phyloP scores from a whole-genome alignment of 2,888 invertebrate genomes.

The Lottia gigantea region DNA sequence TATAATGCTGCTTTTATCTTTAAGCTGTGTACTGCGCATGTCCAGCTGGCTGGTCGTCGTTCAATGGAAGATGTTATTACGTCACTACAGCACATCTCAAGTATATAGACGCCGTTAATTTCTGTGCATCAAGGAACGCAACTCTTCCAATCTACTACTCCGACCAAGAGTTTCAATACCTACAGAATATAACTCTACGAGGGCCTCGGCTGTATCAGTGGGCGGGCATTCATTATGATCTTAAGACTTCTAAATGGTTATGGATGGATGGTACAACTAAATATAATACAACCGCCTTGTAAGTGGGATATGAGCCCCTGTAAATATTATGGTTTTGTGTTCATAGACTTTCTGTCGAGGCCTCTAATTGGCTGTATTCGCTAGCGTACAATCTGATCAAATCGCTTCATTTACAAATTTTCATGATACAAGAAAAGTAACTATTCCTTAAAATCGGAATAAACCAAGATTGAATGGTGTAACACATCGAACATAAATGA shows the following conservation, averaged over 20 bases:
- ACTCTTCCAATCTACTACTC: not conserved
- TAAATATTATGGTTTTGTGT: too few species aligned
- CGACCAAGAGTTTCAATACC: not conserved
- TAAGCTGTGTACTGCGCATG: not conserved
- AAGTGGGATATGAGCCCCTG: not conserved
- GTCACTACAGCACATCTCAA: not conserved
- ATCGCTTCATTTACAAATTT: too few species aligned
- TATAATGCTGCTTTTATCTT: too few species aligned
- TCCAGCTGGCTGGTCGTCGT: not conserved
- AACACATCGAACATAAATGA: too few species aligned
- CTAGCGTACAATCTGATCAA: too few species aligned
- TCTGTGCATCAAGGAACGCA: not conserved
- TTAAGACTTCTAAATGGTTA: not conserved
- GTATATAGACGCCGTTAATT: not conserved
- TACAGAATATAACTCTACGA: not conserved
- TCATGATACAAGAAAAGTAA: too few species aligned
- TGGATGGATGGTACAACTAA: not conserved
- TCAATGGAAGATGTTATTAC: not conserved
- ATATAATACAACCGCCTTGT: not conserved
- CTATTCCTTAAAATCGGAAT: too few species aligned
- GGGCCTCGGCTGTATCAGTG: conserved; percentile 2
- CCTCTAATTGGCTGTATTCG: too few species aligned
- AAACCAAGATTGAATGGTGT: too few species aligned
- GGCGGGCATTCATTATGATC: not conserved
- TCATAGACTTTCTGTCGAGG: too few species aligned